Percentiles rank a stretch among this genome's conserved stretches.
Evolutionary conservation across 1,140 invertebrate species (phyloP).

Genomic region (Euura lappo): DNA sequence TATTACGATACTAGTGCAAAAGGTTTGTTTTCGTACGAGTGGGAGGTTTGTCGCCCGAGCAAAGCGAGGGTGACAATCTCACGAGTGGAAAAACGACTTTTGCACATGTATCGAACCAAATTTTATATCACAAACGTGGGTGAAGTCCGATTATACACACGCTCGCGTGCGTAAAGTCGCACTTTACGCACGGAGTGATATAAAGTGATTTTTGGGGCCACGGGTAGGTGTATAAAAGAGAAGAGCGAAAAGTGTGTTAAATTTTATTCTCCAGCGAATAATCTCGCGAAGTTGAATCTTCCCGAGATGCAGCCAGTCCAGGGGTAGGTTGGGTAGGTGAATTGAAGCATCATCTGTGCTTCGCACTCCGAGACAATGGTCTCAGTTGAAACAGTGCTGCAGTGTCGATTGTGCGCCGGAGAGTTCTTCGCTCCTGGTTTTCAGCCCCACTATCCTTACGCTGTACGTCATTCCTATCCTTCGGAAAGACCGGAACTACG

Average conservation of each 20-base stretch:
- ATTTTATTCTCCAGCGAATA: background rate
- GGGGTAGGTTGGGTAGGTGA: background rate
- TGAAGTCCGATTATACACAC: too few relatives aligned
- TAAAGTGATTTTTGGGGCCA: too few relatives aligned
- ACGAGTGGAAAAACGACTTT: too few relatives aligned
- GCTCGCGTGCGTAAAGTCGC: too few relatives aligned
- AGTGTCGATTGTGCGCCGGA: conserved; percentile 38
- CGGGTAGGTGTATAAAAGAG: too few relatives aligned
- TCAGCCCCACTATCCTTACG: conserved; percentile 30
- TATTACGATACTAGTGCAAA: too few relatives aligned
- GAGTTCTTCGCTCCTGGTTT: conserved; percentile 34
- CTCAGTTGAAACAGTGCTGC: conserved; percentile 24
- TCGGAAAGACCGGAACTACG: conserved; percentile 30
- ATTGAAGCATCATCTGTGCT: conserved; percentile 5
- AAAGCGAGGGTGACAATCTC: too few relatives aligned
- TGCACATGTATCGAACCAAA: too few relatives aligned
- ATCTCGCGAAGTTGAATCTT: background rate
- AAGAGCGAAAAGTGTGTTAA: background rate
- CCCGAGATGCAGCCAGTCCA: background rate
- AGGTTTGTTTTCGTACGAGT: too few relatives aligned
- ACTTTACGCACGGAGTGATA: too few relatives aligned
- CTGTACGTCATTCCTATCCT: conserved; percentile 3
- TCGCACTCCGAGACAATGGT: conserved; percentile 39
- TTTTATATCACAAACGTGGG: too few relatives aligned
- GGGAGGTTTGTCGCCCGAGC: too few relatives aligned